Evolutionary conservation across 2,888 invertebrate genomes (phyloP), one percentile per base, ranked within the genome.

Genomic region (Pristionchus entomophagus): DNA sequence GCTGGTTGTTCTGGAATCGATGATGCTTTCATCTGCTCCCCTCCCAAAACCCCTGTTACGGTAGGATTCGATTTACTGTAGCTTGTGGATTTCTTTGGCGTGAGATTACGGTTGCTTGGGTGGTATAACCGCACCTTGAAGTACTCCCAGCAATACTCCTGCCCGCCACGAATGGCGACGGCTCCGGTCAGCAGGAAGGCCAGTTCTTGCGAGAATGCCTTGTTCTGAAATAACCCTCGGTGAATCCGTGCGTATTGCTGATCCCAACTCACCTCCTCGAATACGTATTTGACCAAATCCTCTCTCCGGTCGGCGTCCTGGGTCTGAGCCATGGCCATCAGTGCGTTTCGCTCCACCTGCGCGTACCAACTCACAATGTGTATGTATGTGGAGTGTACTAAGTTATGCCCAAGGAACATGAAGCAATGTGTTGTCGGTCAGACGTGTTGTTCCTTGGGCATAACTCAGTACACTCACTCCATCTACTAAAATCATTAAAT

Each of bases 121-220:
- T n/a, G n/a, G n/a, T n/a, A n/a, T n/a, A n/a, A n/a, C 29, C 62
- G 29, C 51, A 82, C 78, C 86, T 91, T 89, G 92, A 92, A 92
- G 88, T 88, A 93, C 56, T 87, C 85, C 92, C 92, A 92, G 1
- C 87, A 82, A 81, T 86, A 91, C 32, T 91, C 90, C 65, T 91
- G 90, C 38, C 91, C 91, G 65, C 83, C 88, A 35, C 86, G 87
- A 6, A 87, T 87, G 45, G 69, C 77, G 10, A 77, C 38, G 2
- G 88, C 65, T 38, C 88, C 88, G n/a, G 89, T 86, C 53, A 89
- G 88, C 22, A 90, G 78, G 83, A 91, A 89, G 51, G 88, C 65
- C 51, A 90, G 87, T 86, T 92, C 92, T 80, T 93, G 93, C 51
- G 89, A 84, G 19, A 91, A 89, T 22, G 93, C 90, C 85, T 92